A percentile compares a stretch with the other conserved stretches of the same genome.
These are phyloP conservation scores for Dysidea cf. avara DNA, from an alignment of 37 sponge, comb jelly and placozoan genomes.

Conservation along the genomic window DNA sequence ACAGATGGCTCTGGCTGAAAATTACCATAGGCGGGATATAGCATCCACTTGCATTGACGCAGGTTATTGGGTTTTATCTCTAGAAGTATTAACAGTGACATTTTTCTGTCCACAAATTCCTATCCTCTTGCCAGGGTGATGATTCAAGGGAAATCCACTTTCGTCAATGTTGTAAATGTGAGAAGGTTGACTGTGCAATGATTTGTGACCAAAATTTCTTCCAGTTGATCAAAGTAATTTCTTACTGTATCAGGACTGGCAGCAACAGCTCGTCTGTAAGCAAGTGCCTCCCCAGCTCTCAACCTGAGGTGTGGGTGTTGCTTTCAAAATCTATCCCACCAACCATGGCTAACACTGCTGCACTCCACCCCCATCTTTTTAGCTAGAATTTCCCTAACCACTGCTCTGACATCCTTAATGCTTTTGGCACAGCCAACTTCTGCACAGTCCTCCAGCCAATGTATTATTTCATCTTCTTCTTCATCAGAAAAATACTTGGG, in stretches of 20 bases:
- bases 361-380: constrained; percentile 1
- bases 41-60: constrained; percentile 46
- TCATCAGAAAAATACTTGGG: constrained; percentile 24
- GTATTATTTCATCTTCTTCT: constrained; percentile 32
- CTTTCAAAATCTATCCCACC: constrained; percentile 38
- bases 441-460: constrained; percentile 29
- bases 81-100: constrained; percentile 13
- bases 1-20: constrained; percentile 1
- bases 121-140: constrained; percentile 20
- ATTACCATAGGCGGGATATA: constrained; percentile 52
- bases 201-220: constrained; percentile 22
- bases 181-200: constrained; percentile 9
- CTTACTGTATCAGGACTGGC: constrained; percentile 12
- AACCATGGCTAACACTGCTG: constrained; percentile 28
- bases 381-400: constrained; percentile 20
- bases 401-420: constrained; percentile 19
- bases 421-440: constrained; percentile 46
- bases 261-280: constrained; percentile 15
- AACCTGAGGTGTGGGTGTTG: constrained; percentile 31
- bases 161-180: constrained; percentile 56
- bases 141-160: constrained; percentile 43
- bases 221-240: constrained; percentile 40
- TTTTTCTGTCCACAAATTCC: constrained; percentile 41
- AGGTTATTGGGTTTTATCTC: constrained; percentile 49
- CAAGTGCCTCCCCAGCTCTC: constrained; percentile 13